Conservation (phyloP, 2,797 vertebrate species). For the Nasua narica region DNA sequence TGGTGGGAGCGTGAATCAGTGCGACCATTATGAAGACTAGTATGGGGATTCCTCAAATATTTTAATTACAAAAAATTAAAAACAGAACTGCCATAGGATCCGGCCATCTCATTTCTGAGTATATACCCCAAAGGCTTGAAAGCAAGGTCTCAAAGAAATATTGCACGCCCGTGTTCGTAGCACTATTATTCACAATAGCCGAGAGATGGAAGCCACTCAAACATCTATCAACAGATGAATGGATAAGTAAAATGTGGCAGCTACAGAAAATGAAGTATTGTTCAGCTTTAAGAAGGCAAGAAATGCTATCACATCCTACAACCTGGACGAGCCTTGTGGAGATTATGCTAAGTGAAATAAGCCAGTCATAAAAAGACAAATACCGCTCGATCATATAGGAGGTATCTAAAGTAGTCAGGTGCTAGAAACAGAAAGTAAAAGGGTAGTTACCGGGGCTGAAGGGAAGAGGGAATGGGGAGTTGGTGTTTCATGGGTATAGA, state of each 20-base stretch:
- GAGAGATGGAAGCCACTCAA: background rate
- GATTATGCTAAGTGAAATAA: background rate
- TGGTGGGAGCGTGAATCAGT: background rate
- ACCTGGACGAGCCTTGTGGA: background rate
- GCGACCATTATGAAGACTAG: background rate
- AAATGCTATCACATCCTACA: background rate
- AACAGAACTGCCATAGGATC: background rate
- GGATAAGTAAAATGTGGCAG: background rate
- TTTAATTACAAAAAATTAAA: background rate
- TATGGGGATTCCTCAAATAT: background rate
- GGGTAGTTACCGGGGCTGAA: background rate
- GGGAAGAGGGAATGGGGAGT: background rate
- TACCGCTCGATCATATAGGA: background rate
- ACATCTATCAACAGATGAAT: background rate
- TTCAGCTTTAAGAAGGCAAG: background rate
- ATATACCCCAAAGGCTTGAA: background rate
- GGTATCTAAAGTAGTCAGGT: background rate
- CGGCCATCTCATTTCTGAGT: background rate
- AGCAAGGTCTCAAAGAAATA: background rate
- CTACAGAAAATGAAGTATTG: background rate
- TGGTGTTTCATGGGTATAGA: background rate
- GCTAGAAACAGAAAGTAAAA: background rate
- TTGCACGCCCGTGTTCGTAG: background rate
- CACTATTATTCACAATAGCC: background rate
- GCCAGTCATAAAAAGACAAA: background rate